A percentile compares a stretch with the other conserved stretches of the same genome.
Conservation (phyloP, 2,113 vertebrate species). For the Siphamia tubifer region DNA sequence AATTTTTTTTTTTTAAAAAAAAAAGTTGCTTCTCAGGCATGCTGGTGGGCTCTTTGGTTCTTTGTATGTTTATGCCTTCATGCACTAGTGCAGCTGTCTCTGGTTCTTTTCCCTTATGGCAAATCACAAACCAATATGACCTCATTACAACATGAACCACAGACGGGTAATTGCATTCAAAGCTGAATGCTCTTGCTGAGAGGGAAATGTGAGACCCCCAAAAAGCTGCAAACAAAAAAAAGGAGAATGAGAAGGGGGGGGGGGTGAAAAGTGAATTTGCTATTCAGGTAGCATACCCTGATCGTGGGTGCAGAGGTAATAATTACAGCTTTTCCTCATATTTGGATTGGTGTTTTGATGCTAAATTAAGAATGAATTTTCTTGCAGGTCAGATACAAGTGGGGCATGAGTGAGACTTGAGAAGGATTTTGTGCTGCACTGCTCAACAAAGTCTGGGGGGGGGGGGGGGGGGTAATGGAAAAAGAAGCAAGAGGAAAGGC, state of each 20-base stretch:
- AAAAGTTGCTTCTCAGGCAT: not conserved
- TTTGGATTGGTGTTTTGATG: no score
- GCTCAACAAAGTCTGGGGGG: conserved; percentile 47
- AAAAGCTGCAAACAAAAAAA: not conserved
- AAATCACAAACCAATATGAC: conserved; percentile 54
- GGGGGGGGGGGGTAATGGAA: no score
- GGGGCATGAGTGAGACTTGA: not conserved
- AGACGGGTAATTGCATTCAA: conserved; percentile 46
- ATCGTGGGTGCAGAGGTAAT: not conserved
- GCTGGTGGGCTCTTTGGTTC: not conserved
- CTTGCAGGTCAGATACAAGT: conserved; percentile 31
- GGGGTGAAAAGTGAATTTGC: not conserved
- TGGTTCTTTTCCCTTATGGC: conserved; percentile 21
- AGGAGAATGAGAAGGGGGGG: not conserved
- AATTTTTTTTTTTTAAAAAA: no score
- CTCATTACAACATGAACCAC: conserved; percentile 56
- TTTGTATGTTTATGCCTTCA: conserved; percentile 22
- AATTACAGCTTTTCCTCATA: no score
- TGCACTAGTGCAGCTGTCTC: conserved; percentile 32
- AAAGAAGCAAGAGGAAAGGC: conserved; percentile 16
- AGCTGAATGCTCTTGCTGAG: conserved; percentile 37
- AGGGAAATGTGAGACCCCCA: conserved; percentile 19
- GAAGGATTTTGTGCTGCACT: conserved; percentile 36
- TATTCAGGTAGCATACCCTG: not conserved
- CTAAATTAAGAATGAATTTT: conserved; percentile 2